phyloP scores from a whole-genome alignment of 2,797 vertebrate genomes.

The Helostoma temminkii region DNA sequence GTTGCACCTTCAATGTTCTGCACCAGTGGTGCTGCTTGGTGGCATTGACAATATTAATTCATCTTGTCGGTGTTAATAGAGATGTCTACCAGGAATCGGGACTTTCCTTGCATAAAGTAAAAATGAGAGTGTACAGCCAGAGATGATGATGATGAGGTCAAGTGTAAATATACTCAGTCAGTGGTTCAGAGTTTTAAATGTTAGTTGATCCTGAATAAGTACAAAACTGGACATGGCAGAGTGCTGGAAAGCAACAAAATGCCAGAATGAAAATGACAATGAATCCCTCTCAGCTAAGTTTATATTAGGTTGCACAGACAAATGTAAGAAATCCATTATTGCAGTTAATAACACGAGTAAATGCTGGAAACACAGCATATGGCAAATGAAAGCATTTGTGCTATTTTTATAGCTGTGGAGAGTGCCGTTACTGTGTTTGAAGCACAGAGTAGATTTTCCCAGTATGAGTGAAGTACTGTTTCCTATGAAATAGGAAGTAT shows the following conservation, averaged over 20 bases:
- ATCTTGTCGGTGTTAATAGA: too few relatives aligned
- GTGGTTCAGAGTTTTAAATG: not conserved
- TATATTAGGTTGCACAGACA: not conserved
- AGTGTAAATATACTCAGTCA: not conserved
- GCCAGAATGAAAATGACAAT: not conserved
- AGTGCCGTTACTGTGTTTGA: not conserved
- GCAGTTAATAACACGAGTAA: not conserved
- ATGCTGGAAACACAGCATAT: not conserved
- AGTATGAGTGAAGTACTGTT: not conserved
- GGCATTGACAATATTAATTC: too few relatives aligned
- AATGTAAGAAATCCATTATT: not conserved
- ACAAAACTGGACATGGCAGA: not conserved
- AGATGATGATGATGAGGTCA: not conserved
- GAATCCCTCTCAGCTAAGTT: too few relatives aligned
- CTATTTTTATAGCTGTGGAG: not conserved
- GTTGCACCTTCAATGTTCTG: constrained; percentile 1
- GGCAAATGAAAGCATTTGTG: not conserved
- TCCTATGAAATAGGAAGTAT: not conserved
- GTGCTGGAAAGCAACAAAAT: too few relatives aligned
- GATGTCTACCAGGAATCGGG: not conserved
- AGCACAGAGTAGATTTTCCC: not conserved
- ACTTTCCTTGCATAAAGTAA: not conserved
- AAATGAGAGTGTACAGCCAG: not conserved
- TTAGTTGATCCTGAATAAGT: not conserved
- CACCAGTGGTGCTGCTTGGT: too few relatives aligned